phyloP scores from a whole-genome alignment of 2,113 vertebrate genomes.

The Cercocebus atys region DNA sequence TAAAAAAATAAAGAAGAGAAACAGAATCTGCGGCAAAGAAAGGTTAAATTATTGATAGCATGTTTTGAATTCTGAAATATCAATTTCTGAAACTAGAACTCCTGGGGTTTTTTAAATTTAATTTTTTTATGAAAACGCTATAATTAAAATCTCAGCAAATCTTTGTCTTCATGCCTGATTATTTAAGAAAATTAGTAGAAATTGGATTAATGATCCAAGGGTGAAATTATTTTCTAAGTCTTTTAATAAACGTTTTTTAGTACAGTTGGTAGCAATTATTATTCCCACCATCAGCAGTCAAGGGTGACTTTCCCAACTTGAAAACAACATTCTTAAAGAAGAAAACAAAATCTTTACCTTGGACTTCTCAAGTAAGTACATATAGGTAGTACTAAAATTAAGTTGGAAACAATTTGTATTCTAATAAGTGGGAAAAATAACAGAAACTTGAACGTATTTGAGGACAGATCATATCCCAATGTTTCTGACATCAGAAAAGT shows the following conservation, averaged over 20 bases:
- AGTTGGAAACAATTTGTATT: not conserved
- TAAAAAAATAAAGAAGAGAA: not conserved
- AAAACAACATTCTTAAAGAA: not conserved
- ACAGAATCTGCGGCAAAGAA: not conserved
- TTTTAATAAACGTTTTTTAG: not conserved
- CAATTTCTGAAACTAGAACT: not conserved
- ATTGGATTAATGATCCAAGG: not conserved
- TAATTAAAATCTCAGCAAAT: not conserved
- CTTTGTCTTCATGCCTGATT: not conserved
- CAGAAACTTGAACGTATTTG: not conserved
- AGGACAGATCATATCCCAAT: not conserved
- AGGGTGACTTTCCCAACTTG: not conserved
- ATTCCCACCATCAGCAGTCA: not conserved
- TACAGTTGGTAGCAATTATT: not conserved
- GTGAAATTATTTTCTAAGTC: not conserved
- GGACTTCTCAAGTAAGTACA: not conserved
- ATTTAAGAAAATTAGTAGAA: slow-evolving; percentile 1
- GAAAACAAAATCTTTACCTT: slow-evolving; percentile 17
- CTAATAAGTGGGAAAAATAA: not conserved
- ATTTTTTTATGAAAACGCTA: not conserved
- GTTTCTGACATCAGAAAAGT: not conserved
- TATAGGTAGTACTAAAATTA: not conserved
- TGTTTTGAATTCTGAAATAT: not conserved
- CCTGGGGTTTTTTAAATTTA: not conserved
- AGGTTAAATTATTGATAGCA: not conserved